Conservation (phyloP, 2,797 vertebrate species). For the Sebastes kiyomatsui region DNA sequence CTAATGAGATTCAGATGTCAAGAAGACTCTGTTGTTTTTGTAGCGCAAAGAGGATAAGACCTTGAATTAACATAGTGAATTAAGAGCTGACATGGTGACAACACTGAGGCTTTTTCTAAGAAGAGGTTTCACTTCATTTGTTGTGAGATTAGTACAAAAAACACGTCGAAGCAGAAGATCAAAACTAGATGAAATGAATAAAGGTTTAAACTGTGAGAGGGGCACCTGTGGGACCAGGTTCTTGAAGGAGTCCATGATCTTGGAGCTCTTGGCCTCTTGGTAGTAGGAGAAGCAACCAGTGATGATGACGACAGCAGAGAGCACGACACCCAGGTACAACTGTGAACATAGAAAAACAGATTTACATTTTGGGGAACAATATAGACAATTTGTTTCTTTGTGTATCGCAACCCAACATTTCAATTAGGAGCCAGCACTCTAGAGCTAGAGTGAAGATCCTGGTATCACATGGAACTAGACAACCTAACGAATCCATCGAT, state of each 20-base stretch:
- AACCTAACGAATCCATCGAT: too few relatives aligned
- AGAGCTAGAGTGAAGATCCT: too few relatives aligned
- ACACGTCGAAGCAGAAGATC: not conserved
- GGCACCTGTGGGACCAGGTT: slow-evolving; percentile 95
- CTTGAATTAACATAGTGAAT: slow-evolving; percentile 19
- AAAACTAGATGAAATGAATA: not conserved
- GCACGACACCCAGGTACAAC: slow-evolving; percentile 93
- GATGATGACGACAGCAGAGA: slow-evolving; percentile 96
- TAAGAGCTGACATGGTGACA: not conserved
- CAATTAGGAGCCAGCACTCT: not conserved
- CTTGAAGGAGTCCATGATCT: slow-evolving; percentile 99
- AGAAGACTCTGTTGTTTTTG: slow-evolving; percentile 9
- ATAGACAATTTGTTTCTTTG: not conserved
- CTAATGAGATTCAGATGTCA: slow-evolving; percentile 14
- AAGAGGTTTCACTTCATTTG: not conserved
- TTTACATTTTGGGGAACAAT: not conserved
- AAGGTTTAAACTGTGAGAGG: not conserved
- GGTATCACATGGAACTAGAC: too few relatives aligned
- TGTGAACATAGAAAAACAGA: slow-evolving; percentile 55
- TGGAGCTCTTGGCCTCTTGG: slow-evolving; percentile 98
- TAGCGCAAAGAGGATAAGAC: not conserved
- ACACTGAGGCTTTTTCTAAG: not conserved
- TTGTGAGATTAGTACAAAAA: not conserved
- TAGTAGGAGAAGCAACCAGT: slow-evolving; percentile 98
- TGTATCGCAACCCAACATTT: not conserved